Conservation (phyloP, 2,113 vertebrate species). For the Zosterops japonicus region DNA sequence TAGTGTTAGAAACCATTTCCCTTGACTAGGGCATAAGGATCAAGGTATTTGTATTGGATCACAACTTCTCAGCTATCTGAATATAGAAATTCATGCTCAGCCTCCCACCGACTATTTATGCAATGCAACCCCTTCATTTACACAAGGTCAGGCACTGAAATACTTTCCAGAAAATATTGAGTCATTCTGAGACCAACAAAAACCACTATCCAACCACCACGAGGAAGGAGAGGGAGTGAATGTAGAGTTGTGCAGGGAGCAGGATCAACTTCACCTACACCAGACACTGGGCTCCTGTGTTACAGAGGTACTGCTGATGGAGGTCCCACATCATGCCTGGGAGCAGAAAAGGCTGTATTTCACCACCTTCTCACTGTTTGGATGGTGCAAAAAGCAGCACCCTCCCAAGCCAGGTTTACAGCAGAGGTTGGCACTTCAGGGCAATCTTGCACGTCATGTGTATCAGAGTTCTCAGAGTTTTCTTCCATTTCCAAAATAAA, state of each 20-base stretch:
- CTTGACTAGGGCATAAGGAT: neutral
- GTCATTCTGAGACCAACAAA: neutral
- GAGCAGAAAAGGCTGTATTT: neutral
- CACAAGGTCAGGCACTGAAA: neutral
- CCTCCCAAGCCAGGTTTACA: neutral
- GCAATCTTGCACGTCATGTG: neutral
- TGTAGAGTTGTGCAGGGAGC: neutral
- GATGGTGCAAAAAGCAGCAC: neutral
- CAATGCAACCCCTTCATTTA: neutral
- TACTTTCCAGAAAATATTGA: neutral
- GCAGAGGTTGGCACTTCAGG: neutral
- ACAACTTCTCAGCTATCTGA: neutral
- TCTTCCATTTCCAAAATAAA: neutral
- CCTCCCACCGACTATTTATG: neutral
- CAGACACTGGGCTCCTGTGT: neutral
- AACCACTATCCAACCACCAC: rapidly evolving
- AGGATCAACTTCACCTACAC: neutral
- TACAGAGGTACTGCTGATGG: neutral
- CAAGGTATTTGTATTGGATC: neutral
- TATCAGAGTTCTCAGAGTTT: neutral
- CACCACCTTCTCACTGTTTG: neutral
- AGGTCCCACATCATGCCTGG: neutral
- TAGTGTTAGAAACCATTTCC: neutral
- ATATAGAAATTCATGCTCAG: neutral
- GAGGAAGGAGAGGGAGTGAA: neutral